A percentile compares a stretch with the other conserved stretches of the same genome.
These are phyloP conservation scores for Pseudolaguvia tuberculata DNA, from an alignment of 2,113 vertebrate species.

Conservation along the genomic window DNA sequence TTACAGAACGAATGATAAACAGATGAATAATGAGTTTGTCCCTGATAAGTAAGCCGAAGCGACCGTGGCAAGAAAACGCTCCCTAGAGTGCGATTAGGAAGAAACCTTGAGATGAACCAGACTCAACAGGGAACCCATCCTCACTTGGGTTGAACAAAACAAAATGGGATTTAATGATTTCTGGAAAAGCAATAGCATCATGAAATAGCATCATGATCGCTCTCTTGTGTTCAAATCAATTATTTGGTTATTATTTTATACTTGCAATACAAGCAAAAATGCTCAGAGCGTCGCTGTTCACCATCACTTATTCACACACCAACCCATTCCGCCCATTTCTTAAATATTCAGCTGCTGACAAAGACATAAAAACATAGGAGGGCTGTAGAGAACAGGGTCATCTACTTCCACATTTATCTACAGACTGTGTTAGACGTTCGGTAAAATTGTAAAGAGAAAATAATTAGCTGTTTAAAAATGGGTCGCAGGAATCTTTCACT, in stretches of 20 bases:
- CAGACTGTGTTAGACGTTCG: background rate
- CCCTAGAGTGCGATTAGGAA: too few species aligned
- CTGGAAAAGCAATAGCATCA: too few species aligned
- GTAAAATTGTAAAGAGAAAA: too few species aligned
- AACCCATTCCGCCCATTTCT: conserved; percentile 12
- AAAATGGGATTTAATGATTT: background rate
- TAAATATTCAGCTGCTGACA: conserved; percentile 13
- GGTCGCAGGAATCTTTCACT: background rate
- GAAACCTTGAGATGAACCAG: too few species aligned
- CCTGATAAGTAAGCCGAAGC: too few species aligned
- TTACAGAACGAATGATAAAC: too few species aligned
- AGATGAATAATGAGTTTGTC: too few species aligned
- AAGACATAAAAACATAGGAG: background rate
- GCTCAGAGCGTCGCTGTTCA: conserved; percentile 45
- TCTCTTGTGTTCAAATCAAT: too few species aligned
- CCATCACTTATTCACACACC: background rate
- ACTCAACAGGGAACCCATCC: too few species aligned
- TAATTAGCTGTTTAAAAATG: background rate
- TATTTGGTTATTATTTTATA: background rate
- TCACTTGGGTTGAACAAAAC: too few species aligned
- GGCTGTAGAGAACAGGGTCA: background rate
- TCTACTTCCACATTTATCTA: background rate
- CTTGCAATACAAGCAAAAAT: background rate
- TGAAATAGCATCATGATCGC: background rate
- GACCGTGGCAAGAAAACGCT: too few species aligned